phyloP scores from a whole-genome alignment of 2,113 vertebrate species.

The Oplegnathus fasciatus region DNA sequence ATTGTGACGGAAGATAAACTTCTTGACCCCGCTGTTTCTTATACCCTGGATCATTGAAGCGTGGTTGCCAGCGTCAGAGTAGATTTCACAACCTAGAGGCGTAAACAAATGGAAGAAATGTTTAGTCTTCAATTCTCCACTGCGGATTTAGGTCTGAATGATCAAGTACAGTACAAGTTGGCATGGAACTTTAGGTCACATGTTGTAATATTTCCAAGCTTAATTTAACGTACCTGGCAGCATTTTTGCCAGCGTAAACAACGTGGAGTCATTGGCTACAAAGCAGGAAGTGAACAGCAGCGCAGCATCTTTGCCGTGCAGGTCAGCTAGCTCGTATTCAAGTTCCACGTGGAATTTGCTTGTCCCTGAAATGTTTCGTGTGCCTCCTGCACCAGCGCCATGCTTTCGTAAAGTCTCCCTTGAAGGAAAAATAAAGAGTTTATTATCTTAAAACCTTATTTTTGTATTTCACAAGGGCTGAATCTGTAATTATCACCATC shows the following conservation, averaged over 20 bases:
- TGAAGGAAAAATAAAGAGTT: background rate
- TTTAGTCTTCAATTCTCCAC: background rate
- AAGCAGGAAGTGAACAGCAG: slow-evolving; percentile 95
- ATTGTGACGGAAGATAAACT: slow-evolving; percentile 94
- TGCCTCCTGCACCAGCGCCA: slow-evolving; percentile 94
- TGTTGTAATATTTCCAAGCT: background rate
- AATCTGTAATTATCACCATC: background rate
- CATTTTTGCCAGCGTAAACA: slow-evolving; percentile 95
- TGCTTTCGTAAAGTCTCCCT: slow-evolving; percentile 92
- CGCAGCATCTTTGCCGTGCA: slow-evolving; percentile 92
- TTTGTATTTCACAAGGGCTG: background rate
- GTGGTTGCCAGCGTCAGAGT: slow-evolving; percentile 95
- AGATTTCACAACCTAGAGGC: slow-evolving; percentile 91
- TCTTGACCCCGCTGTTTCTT: slow-evolving; percentile 91
- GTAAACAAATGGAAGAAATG: background rate
- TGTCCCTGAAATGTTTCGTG: slow-evolving; percentile 94
- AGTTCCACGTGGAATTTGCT: slow-evolving; percentile 95
- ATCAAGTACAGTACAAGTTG: too few species aligned
- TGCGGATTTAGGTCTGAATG: background rate
- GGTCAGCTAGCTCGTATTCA: slow-evolving; percentile 91
- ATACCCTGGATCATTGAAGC: slow-evolving; percentile 97
- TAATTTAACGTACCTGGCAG: slow-evolving; percentile 86
- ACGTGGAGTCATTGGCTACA: slow-evolving; percentile 95
- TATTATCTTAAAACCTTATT: background rate
- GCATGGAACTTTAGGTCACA: background rate